Conservation (phyloP, 2,797 vertebrate species). For the Poecilia velifera region DNA sequence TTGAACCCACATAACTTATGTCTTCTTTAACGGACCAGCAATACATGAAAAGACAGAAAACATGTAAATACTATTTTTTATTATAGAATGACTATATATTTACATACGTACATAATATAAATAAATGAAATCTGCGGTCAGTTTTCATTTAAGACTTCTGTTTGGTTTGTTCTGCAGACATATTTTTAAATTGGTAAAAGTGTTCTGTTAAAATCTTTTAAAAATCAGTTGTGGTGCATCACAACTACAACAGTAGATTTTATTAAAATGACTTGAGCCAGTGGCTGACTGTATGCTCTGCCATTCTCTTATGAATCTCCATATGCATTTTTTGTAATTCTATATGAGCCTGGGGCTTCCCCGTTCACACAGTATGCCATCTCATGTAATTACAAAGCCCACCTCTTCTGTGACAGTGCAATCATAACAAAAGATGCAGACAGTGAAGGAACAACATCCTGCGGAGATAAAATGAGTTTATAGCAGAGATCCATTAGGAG, state of each 20-base stretch:
- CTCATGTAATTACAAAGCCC: conserved; percentile 51
- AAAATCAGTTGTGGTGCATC: neutral
- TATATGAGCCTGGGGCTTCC: neutral
- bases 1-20: neutral
- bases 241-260: neutral
- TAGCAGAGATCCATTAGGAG: conserved; percentile 53
- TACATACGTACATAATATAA: neutral
- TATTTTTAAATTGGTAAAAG: neutral
- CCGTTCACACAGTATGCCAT: conserved; percentile 20
- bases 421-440: conserved; percentile 54
- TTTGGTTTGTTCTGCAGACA: neutral
- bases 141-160: neutral
- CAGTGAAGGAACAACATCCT: conserved; percentile 37
- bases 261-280: neutral
- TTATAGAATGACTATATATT: neutral
- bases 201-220: neutral
- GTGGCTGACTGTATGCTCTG: neutral
- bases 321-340: conserved; percentile 1
- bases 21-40: neutral
- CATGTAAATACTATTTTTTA: neutral
- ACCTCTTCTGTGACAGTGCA: conserved; percentile 47
- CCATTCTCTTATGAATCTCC: conserved; percentile 15
- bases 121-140: neutral
- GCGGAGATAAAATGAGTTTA: conserved; percentile 55
- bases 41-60: neutral